phyloP scores from a whole-genome alignment of 2,888 invertebrate species.

The Gerris lacustris region DNA sequence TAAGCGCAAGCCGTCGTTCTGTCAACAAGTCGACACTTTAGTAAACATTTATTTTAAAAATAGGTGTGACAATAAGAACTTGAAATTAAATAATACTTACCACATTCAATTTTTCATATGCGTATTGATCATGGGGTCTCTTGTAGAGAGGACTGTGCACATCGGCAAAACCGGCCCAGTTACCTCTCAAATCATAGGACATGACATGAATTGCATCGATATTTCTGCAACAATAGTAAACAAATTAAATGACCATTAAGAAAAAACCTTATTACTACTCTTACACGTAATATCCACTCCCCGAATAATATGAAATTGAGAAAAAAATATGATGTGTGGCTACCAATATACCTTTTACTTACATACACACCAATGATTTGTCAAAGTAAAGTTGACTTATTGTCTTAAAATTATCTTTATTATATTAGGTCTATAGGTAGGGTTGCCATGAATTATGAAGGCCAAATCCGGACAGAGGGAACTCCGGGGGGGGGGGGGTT shows the following conservation, averaged over 20 bases:
- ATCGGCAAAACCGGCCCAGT: conserved; percentile 85
- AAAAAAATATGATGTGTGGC: no score
- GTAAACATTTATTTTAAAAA: background rate
- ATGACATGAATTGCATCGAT: conserved; percentile 74
- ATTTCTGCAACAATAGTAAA: conserved; percentile 40
- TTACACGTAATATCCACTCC: no score
- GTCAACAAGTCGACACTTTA: conserved; percentile 11
- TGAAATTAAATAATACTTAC: conserved; percentile 38
- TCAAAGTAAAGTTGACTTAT: no score
- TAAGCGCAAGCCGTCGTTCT: conserved; percentile 75
- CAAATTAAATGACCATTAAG: background rate
- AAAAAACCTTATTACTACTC: no score
- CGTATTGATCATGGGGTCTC: conserved; percentile 76
- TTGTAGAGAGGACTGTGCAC: conserved; percentile 76
- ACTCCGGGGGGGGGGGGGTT: no score
- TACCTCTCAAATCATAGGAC: conserved; percentile 75
- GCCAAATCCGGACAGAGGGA: no score
- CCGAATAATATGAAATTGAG: no score
- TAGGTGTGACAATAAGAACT: background rate
- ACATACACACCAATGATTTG: no score
- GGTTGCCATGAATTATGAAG: no score
- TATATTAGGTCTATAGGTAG: no score
- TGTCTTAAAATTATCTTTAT: no score
- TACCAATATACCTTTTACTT: no score
- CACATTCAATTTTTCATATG: conserved; percentile 79